Evolutionary conservation across 2,888 invertebrate species (phyloP).

Genomic region (Timema cristinae): DNA sequence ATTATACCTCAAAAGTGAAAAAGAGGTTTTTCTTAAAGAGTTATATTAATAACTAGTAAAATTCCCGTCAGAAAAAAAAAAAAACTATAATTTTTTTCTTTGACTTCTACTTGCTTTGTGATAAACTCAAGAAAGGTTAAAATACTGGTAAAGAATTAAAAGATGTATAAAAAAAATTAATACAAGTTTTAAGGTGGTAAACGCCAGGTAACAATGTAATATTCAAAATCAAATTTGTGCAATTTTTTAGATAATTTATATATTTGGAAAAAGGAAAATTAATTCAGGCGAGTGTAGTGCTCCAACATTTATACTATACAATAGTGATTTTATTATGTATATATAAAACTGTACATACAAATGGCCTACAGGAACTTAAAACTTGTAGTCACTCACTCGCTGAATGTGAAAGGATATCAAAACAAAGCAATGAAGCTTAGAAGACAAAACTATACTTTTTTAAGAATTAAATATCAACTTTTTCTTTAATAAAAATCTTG

Average conservation of each 20-base stretch:
- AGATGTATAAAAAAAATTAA: background rate
- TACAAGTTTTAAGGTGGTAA: background rate
- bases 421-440: too few species aligned
- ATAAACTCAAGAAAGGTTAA: background rate
- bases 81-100: background rate
- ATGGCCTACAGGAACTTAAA: constrained; percentile 8
- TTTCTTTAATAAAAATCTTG: too few species aligned
- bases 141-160: background rate
- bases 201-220: constrained; percentile 8
- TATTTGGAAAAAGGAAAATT: background rate
- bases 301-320: constrained; percentile 6
- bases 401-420: background rate
- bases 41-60: background rate
- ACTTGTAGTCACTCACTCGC: constrained; percentile 5
- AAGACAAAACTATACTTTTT: too few species aligned
- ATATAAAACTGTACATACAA: constrained; percentile 11
- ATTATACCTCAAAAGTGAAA: too few species aligned
- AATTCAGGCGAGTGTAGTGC: background rate
- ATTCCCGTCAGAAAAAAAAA: constrained; percentile 6
- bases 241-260: background rate
- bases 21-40: too few species aligned
- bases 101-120: background rate
- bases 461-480: too few species aligned
- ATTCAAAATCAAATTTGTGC: background rate
- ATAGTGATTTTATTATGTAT: background rate